A percentile compares a stretch with the other conserved stretches of the same genome.
Conservation (phyloP, 2,113 vertebrate species). For the Cnemophilus loriae region DNA sequence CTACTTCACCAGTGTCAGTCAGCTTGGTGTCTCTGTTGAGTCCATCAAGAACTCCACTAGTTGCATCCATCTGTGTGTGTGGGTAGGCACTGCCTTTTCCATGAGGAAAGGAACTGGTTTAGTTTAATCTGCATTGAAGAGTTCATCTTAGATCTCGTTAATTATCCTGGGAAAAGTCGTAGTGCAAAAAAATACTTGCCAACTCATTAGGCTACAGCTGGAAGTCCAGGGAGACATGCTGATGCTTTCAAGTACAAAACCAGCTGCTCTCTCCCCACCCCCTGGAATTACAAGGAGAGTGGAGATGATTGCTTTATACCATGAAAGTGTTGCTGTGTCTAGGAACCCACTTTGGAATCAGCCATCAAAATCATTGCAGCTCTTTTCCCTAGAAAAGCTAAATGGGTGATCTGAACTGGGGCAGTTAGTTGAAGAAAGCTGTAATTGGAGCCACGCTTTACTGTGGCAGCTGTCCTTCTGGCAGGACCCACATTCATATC, state of each 20-base stretch:
- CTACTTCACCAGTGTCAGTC: not conserved
- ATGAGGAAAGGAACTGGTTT: not conserved
- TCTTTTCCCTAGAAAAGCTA: not conserved
- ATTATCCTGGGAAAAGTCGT: not conserved
- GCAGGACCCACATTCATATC: not conserved
- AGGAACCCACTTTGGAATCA: not conserved
- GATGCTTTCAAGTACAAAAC: slow-evolving; percentile 8
- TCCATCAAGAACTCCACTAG: not conserved
- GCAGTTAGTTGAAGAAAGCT: not conserved
- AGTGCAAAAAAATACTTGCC: not conserved
- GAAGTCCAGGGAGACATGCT: not conserved
- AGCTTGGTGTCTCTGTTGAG: not conserved
- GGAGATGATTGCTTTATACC: not conserved
- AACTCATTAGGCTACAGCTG: slow-evolving; percentile 1
- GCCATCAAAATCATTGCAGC: not conserved
- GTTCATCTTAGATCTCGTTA: not conserved
- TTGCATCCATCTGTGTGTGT: not conserved
- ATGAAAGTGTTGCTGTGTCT: not conserved
- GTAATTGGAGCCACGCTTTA: not conserved
- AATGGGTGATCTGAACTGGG: not conserved
- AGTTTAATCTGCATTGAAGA: not conserved
- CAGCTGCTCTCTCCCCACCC: not conserved
- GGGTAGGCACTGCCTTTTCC: not conserved
- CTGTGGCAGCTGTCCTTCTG: not conserved
- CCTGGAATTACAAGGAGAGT: not conserved